Base-by-base conservation (phyloP, 1,140 invertebrate genomes). In the Drosophila guanche region DNA sequence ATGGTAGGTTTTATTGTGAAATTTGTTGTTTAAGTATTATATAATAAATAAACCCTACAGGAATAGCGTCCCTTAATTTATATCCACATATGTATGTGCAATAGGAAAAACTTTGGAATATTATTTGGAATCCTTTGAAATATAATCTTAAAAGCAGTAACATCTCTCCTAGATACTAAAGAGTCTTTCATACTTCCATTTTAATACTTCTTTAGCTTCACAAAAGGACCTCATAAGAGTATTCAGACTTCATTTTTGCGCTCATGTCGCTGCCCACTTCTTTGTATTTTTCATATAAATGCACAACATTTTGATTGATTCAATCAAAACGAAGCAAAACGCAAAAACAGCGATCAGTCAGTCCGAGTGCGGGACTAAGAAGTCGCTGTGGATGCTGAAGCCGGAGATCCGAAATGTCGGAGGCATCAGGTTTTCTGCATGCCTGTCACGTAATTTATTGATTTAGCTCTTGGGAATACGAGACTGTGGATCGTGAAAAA, bases 381-480 rank as follows among this genome's bases (percentile, higher is more conserved):
- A 54, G 67, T 72, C 53, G 10, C 10, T 22, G 37, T 27, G 33
- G 54, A 70, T 40, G 70, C 6, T 27, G 3, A 60, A 67, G 48
- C 29, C 29, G 7, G 29, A 41, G 67, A 68, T 59, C 69, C 25
- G 48, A 45, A 27, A 69, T 65, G 55, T 66, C 62, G 74, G 52
- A 77, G 69, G 69, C 75, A 88, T 88, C 83, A 83, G 76, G 75
- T 88, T 88, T 88, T 88, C 75, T 88, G 83, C 80, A 90, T 90
- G 85, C 88, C 88, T 89, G 88, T 90, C 88, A 90, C 88, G 88
- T 90, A 90, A 90, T 90, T 90, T 90, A 90, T 90, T 90, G 88
- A 90, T 90, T 90, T 90, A 80, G 83, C 88, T 90, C 79, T 89
- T 90, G 88, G 88, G 88, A 90, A 90, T 90, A 86, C 76, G 77